Conservation (phyloP, 2,113 vertebrate genomes). For the Engystomops pustulosus region DNA sequence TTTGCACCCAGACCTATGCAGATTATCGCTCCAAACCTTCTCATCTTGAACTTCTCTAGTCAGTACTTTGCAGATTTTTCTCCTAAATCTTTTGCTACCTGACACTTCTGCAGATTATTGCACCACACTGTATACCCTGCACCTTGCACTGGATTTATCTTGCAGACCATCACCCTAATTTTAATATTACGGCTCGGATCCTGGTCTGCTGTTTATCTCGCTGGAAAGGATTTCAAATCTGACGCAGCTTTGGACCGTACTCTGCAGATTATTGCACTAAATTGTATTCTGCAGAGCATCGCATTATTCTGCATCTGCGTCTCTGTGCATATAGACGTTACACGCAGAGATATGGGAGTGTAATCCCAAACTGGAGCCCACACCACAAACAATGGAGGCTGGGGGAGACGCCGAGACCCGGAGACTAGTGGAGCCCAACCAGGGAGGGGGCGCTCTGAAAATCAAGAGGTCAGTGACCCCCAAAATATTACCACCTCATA, state of each 20-base stretch:
- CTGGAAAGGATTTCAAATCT: background rate
- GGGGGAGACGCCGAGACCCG: slow-evolving; percentile 6
- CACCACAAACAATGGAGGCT: background rate
- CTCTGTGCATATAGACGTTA: background rate
- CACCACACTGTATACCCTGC: too few species aligned
- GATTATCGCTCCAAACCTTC: background rate
- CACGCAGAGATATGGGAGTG: background rate
- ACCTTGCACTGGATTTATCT: too few species aligned
- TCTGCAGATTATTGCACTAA: background rate
- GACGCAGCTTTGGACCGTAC: background rate
- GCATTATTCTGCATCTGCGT: background rate
- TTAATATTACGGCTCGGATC: too few species aligned
- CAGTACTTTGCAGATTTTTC: too few species aligned
- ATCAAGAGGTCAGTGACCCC: slow-evolving; percentile 37
- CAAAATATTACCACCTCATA: background rate
- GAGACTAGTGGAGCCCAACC: slow-evolving; percentile 18
- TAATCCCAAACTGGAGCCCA: background rate
- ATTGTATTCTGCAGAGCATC: background rate
- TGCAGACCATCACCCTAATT: too few species aligned
- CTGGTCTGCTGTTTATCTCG: background rate
- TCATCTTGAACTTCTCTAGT: too few species aligned
- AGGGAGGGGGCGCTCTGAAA: background rate
- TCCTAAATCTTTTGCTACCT: background rate
- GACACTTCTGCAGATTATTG: background rate
- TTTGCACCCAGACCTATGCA: background rate